These are phyloP conservation scores for Mythimna vitellina DNA, from an alignment of 2,888 invertebrate species.

Conservation along the genomic window DNA sequence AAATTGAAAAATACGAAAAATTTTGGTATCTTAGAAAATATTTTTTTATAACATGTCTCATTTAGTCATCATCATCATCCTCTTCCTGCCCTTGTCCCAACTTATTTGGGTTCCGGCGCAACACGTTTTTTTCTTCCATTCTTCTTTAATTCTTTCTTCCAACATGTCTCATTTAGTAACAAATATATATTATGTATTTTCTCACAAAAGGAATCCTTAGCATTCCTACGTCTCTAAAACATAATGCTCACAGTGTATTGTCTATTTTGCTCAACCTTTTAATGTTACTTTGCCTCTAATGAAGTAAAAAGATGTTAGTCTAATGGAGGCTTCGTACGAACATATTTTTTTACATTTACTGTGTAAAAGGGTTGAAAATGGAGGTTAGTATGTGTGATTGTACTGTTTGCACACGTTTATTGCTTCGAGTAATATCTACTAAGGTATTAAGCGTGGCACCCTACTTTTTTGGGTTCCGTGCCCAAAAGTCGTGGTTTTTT, in stretches of 20 bases:
- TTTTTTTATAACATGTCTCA: no score
- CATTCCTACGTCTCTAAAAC: not conserved
- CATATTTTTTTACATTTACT: constrained; percentile 15
- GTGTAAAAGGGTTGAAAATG: constrained; percentile 5
- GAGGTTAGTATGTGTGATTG: constrained; percentile 5
- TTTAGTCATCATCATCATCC: no score
- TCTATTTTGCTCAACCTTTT: constrained; percentile 20
- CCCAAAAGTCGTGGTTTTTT: not conserved
- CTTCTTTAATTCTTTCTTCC: no score
- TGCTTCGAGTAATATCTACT: constrained; percentile 2
- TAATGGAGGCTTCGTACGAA: constrained; percentile 26
- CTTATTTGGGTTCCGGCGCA: no score
- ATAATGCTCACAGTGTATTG: not conserved
- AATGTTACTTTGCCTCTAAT: constrained; percentile 24
- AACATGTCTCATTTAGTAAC: no score
- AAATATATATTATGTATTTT: no score
- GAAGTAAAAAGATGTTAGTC: constrained; percentile 37
- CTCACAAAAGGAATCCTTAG: not conserved
- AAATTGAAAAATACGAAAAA: no score
- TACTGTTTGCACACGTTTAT: constrained; percentile 13
- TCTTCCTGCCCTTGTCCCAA: no score
- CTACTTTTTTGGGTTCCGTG: not conserved
- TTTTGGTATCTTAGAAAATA: no score
- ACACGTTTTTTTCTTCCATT: no score
- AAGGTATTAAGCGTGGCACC: not conserved